phyloP scores from a whole-genome alignment of 2,888 invertebrate genomes.

The Tineola bisselliella region DNA sequence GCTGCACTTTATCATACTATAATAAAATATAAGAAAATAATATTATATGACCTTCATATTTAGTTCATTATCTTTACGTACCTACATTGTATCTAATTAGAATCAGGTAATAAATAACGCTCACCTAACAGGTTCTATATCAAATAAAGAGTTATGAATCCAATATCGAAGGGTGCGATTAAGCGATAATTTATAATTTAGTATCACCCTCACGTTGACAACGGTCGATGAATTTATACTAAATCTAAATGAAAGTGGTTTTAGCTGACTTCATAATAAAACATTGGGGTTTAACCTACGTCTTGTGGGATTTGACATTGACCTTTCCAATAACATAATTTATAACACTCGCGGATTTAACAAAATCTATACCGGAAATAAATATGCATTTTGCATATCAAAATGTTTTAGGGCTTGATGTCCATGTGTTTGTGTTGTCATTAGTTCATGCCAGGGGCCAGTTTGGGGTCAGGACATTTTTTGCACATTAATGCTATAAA shows the following conservation, averaged over 20 bases:
- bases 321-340: conserved; percentile 10
- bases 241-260: conserved; percentile 10
- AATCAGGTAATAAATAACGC: background rate
- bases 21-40: too few species aligned
- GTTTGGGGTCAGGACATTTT: too few species aligned
- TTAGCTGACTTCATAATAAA: conserved; percentile 15
- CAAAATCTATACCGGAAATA: too few species aligned
- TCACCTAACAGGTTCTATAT: background rate
- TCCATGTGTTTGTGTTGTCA: too few species aligned
- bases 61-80: background rate
- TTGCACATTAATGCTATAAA: too few species aligned
- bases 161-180: background rate
- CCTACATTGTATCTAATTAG: background rate
- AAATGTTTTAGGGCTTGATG: too few species aligned
- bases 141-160: background rate
- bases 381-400: too few species aligned
- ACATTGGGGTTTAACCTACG: conserved; percentile 14
- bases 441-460: too few species aligned
- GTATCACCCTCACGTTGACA: background rate
- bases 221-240: conserved; percentile 8
- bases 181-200: conserved; percentile 2
- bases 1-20: background rate
- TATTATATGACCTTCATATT: background rate
- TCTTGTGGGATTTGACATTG: conserved; percentile 14
- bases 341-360: background rate